phyloP scores from a whole-genome alignment of 2,888 invertebrate species.

The Drosophila cognata region DNA sequence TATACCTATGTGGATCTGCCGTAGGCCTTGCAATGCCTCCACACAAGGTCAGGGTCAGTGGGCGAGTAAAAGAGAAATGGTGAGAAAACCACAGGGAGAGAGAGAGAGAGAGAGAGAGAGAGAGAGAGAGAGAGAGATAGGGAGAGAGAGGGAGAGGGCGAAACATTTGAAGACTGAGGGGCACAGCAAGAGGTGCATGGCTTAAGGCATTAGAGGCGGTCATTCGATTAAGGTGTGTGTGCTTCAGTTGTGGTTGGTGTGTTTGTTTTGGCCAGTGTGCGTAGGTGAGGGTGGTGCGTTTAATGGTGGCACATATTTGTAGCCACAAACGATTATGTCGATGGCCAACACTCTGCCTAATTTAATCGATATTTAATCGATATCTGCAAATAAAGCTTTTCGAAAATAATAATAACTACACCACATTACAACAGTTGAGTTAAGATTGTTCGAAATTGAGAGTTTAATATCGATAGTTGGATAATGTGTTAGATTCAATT shows the following conservation, averaged over 20 bases:
- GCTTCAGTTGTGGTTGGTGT: neutral
- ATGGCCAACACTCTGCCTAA: neutral
- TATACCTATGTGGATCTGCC: neutral
- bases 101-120: neutral
- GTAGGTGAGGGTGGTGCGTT: neutral
- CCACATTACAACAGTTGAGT: neutral
- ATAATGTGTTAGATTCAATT: neutral
- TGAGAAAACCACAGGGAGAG: neutral
- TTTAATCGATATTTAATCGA: slow-evolving; percentile 9
- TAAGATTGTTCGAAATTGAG: neutral
- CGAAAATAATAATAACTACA: neutral
- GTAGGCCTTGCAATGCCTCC: slow-evolving; percentile 21
- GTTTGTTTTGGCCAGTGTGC: slow-evolving; percentile 1
- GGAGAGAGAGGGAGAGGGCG: neutral
- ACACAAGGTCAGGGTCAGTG: slow-evolving; percentile 65
- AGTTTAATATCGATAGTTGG: neutral
- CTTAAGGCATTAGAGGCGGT: slow-evolving; percentile 46
- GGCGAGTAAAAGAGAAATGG: slow-evolving; percentile 3
- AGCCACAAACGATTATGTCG: slow-evolving; percentile 5
- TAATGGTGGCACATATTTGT: slow-evolving; percentile 5
- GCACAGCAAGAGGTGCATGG: slow-evolving; percentile 22
- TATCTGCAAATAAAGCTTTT: neutral
- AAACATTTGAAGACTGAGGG: neutral
- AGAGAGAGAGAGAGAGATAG: neutral
- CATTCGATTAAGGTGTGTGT: slow-evolving; percentile 15